These are phyloP conservation scores for Coremacera marginata DNA, from an alignment of 2,888 invertebrate genomes.

Conservation along the genomic window DNA sequence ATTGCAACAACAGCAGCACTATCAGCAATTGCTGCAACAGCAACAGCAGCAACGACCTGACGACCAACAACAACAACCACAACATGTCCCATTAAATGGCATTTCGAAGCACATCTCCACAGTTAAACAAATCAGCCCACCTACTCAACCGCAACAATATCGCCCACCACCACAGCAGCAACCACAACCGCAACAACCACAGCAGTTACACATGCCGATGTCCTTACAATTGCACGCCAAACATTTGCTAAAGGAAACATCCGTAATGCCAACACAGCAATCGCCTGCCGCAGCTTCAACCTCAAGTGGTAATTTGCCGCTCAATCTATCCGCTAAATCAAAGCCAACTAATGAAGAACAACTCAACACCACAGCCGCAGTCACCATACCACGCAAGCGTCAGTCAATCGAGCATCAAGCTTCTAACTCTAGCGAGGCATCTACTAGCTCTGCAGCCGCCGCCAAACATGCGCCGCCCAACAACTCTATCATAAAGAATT, in stretches of 20 bases:
- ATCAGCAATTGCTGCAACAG: constrained; percentile 49
- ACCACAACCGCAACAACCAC: constrained; percentile 34
- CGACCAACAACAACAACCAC: constrained; percentile 42
- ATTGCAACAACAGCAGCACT: constrained; percentile 29
- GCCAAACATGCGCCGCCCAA: constrained; percentile 71
- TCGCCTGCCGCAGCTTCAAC: neutral
- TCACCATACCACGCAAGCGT: constrained; percentile 50
- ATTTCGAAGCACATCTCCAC: constrained; percentile 53
- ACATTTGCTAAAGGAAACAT: constrained; percentile 41
- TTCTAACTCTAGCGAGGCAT: constrained; percentile 46
- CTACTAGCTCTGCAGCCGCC: constrained; percentile 19
- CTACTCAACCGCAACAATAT: constrained; percentile 45
- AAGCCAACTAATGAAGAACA: constrained; percentile 43
- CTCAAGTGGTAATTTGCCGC: constrained; percentile 49
- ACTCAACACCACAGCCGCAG: neutral
- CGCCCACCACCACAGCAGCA: constrained; percentile 21
- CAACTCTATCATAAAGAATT: constrained; percentile 81
- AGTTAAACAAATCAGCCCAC: neutral
- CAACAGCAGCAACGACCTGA: constrained; percentile 52
- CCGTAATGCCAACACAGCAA: constrained; percentile 36
- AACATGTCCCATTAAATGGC: constrained; percentile 52
- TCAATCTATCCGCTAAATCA: constrained; percentile 60
- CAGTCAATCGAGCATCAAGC: constrained; percentile 53
- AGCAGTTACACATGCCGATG: constrained; percentile 29
- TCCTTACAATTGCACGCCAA: constrained; percentile 32